Conservation (phyloP, 2,797 vertebrate species). For the Notolepis coatsorum region DNA sequence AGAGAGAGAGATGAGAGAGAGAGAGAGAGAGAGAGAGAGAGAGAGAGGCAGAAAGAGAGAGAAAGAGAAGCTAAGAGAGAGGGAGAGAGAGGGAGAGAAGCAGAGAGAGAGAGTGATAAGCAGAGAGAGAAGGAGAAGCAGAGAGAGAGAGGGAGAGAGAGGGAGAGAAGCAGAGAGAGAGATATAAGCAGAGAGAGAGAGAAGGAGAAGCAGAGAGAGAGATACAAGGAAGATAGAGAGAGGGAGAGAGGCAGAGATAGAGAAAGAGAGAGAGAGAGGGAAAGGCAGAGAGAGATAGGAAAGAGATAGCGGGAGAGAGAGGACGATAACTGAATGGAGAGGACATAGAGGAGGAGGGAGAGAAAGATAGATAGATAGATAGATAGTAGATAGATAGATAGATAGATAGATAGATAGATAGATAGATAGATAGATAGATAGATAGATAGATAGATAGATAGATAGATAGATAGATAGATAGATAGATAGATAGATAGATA, state of each 20-base stretch:
- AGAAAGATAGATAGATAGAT: not conserved
- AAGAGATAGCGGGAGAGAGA: not conserved
- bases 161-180: conserved; percentile 10
- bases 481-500: conserved; percentile 44
- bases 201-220: conserved; percentile 1
- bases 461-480: conserved; percentile 25
- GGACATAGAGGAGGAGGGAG: not conserved
- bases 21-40: not conserved
- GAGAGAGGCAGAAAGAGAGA: not conserved
- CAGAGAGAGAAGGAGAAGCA: not conserved
- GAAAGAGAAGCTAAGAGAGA: not conserved
- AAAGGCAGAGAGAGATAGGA: not conserved
- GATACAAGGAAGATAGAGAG: not conserved
- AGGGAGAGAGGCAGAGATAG: conserved; percentile 1
- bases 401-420: not conserved
- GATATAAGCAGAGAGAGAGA: not conserved
- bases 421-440: conserved; percentile 31
- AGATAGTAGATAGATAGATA: not conserved
- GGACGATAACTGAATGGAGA: not conserved
- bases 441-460: conserved; percentile 3
- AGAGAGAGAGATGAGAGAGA: not conserved
- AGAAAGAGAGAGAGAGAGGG: conserved; percentile 1
- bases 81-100: conserved; percentile 27
- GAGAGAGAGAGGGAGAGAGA: not conserved
- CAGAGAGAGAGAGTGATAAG: conserved; percentile 45